Conservation (phyloP, 2,888 invertebrate species). For the Brenthis ino region DNA sequence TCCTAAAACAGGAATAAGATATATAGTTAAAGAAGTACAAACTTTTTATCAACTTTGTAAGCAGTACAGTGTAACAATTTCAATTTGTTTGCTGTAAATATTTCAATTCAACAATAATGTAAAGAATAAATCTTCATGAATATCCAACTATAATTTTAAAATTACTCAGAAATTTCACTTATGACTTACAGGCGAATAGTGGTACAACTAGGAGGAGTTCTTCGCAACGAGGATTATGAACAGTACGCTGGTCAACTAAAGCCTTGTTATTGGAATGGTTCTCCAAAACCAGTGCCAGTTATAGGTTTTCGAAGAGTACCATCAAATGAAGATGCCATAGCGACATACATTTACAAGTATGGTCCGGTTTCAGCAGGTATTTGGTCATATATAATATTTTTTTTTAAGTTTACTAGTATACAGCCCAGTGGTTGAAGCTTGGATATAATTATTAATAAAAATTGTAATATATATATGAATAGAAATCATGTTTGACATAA, state of each 20-base stretch:
- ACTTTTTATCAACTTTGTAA: neutral
- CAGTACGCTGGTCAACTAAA: conserved; percentile 35
- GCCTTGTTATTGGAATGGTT: conserved; percentile 41
- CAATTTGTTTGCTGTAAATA: too few species aligned
- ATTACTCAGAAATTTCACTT: too few species aligned
- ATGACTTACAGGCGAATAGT: conserved; percentile 46
- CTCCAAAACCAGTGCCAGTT: conserved; percentile 40
- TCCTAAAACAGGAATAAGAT: too few species aligned
- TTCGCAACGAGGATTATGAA: conserved; percentile 44
- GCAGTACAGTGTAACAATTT: neutral
- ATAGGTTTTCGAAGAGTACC: conserved; percentile 46
- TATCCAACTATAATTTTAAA: too few species aligned
- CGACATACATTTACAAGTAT: conserved; percentile 35
- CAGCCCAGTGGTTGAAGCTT: too few species aligned
- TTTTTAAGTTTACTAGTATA: too few species aligned
- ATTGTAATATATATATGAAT: too few species aligned
- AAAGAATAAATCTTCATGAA: too few species aligned
- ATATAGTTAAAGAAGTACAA: too few species aligned
- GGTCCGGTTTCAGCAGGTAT: conserved; percentile 51
- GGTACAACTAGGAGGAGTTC: conserved; percentile 49
- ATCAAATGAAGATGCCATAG: conserved; percentile 46
- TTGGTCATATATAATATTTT: neutral
- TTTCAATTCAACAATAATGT: too few species aligned
- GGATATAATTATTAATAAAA: too few species aligned
- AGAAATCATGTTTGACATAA: too few species aligned